These are phyloP conservation scores for Botrylloides violaceus DNA, from an alignment of 23 tunicate species.

Conservation along the genomic window DNA sequence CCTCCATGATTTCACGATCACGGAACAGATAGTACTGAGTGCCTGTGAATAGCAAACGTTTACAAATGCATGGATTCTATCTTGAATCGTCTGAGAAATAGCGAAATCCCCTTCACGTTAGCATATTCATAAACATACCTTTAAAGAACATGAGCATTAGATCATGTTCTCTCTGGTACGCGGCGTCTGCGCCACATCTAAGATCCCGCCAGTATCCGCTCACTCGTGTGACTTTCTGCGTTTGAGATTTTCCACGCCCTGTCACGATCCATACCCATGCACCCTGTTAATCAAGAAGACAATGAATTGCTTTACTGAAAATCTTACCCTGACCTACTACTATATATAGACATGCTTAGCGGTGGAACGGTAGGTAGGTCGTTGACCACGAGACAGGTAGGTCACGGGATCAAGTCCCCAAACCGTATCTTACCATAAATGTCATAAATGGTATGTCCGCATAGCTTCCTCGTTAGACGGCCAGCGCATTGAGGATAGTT, in stretches of 20 bases:
- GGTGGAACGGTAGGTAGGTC: no score
- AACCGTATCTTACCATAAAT: no score
- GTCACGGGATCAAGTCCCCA: no score
- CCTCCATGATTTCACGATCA: constrained; percentile 8
- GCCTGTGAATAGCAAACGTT: constrained; percentile 25
- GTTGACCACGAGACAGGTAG: no score
- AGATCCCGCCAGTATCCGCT: background rate
- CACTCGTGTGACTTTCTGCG: background rate
- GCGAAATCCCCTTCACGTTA: background rate
- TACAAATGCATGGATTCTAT: no score
- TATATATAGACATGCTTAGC: no score
- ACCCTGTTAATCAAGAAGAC: no score
- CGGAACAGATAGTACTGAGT: constrained; percentile 30
- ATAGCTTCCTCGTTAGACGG: no score
- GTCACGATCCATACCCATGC: constrained; percentile 8
- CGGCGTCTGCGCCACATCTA: constrained; percentile 33
- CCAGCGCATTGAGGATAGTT: no score
- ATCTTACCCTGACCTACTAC: no score
- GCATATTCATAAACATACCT: constrained; percentile 35
- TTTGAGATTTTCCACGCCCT: constrained; percentile 17
- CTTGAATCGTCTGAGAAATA: background rate
- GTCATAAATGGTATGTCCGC: no score
- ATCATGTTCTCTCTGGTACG: constrained; percentile 34
- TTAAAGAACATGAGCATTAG: constrained; percentile 50
- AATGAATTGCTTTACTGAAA: no score